These are phyloP conservation scores for Pangasianodon hypophthalmus DNA, from an alignment of 2,113 vertebrate species.

Conservation along the genomic window DNA sequence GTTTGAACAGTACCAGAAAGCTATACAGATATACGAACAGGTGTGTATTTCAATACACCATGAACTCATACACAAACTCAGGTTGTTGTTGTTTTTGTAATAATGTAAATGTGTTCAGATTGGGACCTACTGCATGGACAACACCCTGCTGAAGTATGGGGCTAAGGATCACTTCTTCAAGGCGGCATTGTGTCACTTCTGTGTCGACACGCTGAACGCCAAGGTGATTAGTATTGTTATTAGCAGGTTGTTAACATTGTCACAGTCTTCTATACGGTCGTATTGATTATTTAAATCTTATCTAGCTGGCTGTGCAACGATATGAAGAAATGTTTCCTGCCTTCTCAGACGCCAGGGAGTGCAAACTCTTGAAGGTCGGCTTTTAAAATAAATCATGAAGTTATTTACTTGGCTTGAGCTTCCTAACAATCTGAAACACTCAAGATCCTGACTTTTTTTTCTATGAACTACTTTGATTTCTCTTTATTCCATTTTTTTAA, in stretches of 20 bases:
- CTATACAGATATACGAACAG: conserved; percentile 81
- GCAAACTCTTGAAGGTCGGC: conserved; percentile 78
- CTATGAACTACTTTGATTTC: no score
- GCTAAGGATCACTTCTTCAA: conserved; percentile 85
- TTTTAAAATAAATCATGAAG: neutral
- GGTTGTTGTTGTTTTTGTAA: neutral
- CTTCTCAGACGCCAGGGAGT: conserved; percentile 79
- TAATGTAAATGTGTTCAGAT: conserved; percentile 42
- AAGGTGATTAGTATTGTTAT: conserved; percentile 67
- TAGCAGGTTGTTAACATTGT: neutral
- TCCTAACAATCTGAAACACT: neutral
- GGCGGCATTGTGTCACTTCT: conserved; percentile 82
- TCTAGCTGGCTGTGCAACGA: conserved; percentile 77
- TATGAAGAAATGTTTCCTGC: conserved; percentile 82
- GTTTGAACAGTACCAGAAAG: conserved; percentile 82
- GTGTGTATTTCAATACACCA: conserved; percentile 47
- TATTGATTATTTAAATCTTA: neutral
- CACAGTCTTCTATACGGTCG: neutral
- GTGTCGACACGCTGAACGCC: conserved; percentile 82
- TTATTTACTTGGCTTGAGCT: neutral
- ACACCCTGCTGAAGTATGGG: conserved; percentile 80
- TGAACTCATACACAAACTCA: neutral
- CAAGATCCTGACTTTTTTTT: neutral
- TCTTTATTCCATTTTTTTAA: neutral
- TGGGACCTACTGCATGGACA: conserved; percentile 81